These are phyloP conservation scores for Rhinatrema bivittatum DNA, from an alignment of 2,797 vertebrate genomes.

Conservation along the genomic window DNA sequence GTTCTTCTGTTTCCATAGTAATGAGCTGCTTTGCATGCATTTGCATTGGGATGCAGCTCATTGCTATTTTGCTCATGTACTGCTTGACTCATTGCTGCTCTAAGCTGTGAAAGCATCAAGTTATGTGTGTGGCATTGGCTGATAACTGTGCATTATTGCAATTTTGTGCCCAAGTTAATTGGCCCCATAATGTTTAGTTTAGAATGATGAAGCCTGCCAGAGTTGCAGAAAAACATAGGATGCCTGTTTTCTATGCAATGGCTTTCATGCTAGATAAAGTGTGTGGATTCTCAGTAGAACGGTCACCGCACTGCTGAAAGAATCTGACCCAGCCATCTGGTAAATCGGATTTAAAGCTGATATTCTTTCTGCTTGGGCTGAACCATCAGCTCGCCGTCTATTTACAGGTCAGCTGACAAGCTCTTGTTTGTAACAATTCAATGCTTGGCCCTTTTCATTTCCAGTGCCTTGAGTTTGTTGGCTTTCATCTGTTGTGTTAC, in stretches of 20 bases:
- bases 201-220: no score
- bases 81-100: no score
- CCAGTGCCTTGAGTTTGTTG: background rate
- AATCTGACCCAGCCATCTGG: background rate
- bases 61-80: no score
- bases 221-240: conserved; percentile 11
- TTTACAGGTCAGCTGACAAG: background rate
- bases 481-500: background rate
- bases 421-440: background rate
- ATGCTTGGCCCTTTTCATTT: fast-evolving
- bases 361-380: background rate
- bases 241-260: conserved; percentile 13
- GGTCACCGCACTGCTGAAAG: conserved; percentile 3
- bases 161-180: no score
- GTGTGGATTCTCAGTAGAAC: background rate
- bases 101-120: no score
- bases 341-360: background rate
- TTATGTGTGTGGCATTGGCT: no score
- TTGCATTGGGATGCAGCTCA: no score
- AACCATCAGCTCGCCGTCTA: background rate
- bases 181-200: no score
- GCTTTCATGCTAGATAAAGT: conserved; percentile 26
- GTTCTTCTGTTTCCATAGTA: no score
- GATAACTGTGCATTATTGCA: no score
- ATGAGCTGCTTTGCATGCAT: no score